Base-by-base conservation (phyloP, 2,113 vertebrate genomes). In the Pipa parva region DNA sequence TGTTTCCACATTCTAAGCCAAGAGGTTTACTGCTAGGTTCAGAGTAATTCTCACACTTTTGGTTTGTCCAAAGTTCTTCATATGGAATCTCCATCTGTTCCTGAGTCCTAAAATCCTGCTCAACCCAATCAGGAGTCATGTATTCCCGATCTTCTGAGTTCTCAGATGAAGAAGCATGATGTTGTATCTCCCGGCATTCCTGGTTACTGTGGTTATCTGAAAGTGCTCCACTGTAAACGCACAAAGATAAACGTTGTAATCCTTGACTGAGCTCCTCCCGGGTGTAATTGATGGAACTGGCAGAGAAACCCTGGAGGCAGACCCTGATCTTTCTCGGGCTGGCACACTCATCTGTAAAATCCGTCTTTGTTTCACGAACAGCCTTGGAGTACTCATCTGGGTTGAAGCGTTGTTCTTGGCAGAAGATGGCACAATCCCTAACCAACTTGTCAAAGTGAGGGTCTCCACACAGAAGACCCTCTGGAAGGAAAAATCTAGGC, bases 11-110 rank as follows among this genome's bases (percentile, higher is more conserved):
- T 65, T 88, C 90, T 9, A 56, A 59, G 2, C 73, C 73, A 0
- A 70, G 57, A 1, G 63, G 59, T 7, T 31, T 22, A 0, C 29
- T 3, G 13, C 83, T 0, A 26, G 46, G 58, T 63, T 88, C 85
- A 0, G 78, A 71, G 17, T 78, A 79, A 25, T 77, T 74, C 49
- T 83, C 87, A 0, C 74, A 31, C 0, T 72, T 80, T 76, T 91
- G 83, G 80, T 92, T 91, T 80, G 89, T 85, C 97, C 97, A 99
- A 12, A 99, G 89, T 80, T 99, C 97, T 83, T 99, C 97, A 21
- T 97, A 98, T 3, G 95, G 94, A 63, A 97, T 95, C 75, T 98
- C 95, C 12, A 76, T 31, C 18, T 73, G 74, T 73, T 94, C 91
- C 56, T 70, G 80, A 72, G 80, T 84, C 78, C 90, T 85, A 75